phyloP scores from a whole-genome alignment of 1,140 invertebrate genomes.

The Hycleus phaleratus region DNA sequence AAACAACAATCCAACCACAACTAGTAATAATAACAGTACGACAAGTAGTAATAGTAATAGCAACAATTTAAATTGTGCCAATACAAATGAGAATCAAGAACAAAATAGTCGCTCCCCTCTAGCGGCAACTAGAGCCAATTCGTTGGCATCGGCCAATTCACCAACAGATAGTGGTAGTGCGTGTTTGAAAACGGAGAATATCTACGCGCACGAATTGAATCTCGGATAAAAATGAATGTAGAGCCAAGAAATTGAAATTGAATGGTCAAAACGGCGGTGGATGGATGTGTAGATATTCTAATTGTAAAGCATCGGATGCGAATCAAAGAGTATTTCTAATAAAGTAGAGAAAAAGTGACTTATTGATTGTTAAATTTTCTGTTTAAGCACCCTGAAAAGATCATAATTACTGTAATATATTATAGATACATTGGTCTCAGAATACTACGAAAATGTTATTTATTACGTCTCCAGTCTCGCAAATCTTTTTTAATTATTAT shows the following conservation, averaged over 20 bases:
- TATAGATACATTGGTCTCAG: conserved; percentile 27
- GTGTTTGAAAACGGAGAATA: conserved; percentile 55
- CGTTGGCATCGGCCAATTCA: conserved; percentile 59
- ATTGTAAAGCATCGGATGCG: neutral
- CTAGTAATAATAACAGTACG: too few species aligned
- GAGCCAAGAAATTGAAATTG: neutral
- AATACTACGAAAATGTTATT: conserved; percentile 32
- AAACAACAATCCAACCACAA: too few species aligned
- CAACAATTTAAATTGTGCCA: conserved; percentile 35
- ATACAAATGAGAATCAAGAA: conserved; percentile 38
- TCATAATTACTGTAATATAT: conserved; percentile 20
- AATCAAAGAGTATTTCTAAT: neutral
- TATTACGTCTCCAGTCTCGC: conserved; percentile 28
- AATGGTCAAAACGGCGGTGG: conserved; percentile 8
- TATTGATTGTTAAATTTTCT: neutral
- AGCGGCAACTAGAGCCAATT: conserved; percentile 62
- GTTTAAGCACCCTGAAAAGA: too few species aligned
- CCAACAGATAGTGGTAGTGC: conserved; percentile 65
- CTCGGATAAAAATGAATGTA: conserved; percentile 27
- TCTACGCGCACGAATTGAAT: conserved; percentile 47
- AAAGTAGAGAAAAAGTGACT: neutral
- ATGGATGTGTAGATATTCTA: conserved; percentile 21
- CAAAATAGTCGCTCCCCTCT: conserved; percentile 55
- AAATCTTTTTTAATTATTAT: conserved; percentile 25
- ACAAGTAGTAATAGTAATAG: too few species aligned